These are phyloP conservation scores for Scrobipalpa costella DNA, from an alignment of 2,888 invertebrate genomes.

Conservation along the genomic window DNA sequence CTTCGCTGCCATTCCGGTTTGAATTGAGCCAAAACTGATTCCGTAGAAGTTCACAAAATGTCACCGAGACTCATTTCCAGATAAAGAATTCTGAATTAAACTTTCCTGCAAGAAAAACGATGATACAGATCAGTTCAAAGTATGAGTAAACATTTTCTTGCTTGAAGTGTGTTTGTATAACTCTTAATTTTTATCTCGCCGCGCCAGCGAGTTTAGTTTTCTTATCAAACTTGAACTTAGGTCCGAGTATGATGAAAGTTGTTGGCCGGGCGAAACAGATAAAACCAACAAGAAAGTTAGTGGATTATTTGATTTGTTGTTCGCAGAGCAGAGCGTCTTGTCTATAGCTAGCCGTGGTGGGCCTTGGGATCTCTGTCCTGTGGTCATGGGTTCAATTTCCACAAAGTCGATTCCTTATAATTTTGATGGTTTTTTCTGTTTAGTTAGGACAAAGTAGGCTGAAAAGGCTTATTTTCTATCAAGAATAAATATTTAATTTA, in stretches of 20 bases:
- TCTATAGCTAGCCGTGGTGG: slow-evolving; percentile 86
- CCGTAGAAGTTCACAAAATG: background rate
- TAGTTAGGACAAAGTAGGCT: no score
- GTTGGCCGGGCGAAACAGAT: slow-evolving; percentile 19
- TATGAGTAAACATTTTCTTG: slow-evolving; percentile 9
- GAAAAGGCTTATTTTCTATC: no score
- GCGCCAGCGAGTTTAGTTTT: slow-evolving; percentile 22
- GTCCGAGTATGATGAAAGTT: slow-evolving; percentile 22
- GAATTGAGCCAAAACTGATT: no score
- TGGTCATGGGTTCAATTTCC: no score
- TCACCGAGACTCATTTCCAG: background rate
- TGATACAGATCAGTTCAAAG: slow-evolving; percentile 3
- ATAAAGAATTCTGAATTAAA: background rate
- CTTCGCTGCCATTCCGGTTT: no score
- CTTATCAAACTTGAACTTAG: slow-evolving; percentile 21
- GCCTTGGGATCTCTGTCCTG: no score
- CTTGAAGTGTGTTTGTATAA: slow-evolving; percentile 18
- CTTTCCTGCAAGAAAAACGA: slow-evolving; percentile 17
- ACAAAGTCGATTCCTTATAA: no score
- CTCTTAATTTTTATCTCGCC: slow-evolving; percentile 21
- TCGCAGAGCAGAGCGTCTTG: slow-evolving; percentile 83
- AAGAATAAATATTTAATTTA: no score
- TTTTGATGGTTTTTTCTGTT: no score
- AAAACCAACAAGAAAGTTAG: slow-evolving; percentile 21
- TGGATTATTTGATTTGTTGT: slow-evolving; percentile 22